Evolutionary conservation across 2,888 invertebrate genomes (phyloP).

Genomic region (Tinea trinotella): DNA sequence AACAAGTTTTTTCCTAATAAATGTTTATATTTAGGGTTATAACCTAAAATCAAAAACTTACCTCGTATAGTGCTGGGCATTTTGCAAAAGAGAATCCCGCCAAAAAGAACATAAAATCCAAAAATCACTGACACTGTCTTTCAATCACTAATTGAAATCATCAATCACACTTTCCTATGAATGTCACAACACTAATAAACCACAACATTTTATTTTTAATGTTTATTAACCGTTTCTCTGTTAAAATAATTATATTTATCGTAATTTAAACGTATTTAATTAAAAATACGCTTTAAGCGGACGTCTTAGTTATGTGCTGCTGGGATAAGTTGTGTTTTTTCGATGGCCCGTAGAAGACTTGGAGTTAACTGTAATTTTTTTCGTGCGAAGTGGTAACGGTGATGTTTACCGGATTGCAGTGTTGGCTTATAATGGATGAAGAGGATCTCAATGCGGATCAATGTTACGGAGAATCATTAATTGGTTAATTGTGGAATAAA

Average conservation of each 20-base stretch:
- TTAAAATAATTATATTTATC: background rate
- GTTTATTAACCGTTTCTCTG: background rate
- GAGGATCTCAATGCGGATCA: background rate
- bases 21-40: too few relatives aligned
- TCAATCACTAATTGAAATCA: background rate
- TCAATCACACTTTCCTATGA: conserved; percentile 29
- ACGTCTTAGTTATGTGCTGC: conserved; percentile 38
- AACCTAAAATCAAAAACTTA: conserved; percentile 31
- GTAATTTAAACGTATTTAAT: background rate
- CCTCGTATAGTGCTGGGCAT: conserved; percentile 71
- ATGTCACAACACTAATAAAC: conserved; percentile 26
- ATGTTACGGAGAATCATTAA: background rate
- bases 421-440: background rate
- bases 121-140: conserved; percentile 2
- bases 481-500: too few relatives aligned
- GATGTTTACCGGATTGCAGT: background rate
- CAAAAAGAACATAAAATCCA: background rate
- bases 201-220: conserved; percentile 22
- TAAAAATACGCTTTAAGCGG: background rate
- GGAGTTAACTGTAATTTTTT: conserved; percentile 67
- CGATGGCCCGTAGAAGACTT: conserved; percentile 43
- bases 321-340: conserved; percentile 60
- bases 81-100: conserved; percentile 34
- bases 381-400: conserved; percentile 36
- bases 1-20: too few relatives aligned